A percentile compares a stretch with the other conserved stretches of the same genome.
Conservation (phyloP, 2,888 invertebrate genomes). For the Lapara coniferarum region DNA sequence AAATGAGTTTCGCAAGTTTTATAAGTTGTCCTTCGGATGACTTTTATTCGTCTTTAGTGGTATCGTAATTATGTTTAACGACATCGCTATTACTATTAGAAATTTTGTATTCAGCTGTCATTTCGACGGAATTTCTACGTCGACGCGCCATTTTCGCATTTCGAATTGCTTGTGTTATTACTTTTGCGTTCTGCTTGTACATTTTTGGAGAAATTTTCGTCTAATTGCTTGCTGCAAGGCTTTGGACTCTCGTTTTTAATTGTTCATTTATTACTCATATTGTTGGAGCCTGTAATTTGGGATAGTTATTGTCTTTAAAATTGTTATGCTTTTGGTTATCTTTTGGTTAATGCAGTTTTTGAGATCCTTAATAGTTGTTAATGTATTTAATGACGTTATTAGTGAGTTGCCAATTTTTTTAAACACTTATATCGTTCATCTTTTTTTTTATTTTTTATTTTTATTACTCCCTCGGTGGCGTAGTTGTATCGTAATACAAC, state of each 20-base stretch:
- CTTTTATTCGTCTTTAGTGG: slow-evolving; percentile 51
- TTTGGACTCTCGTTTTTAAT: background rate
- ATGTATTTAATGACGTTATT: too few species aligned
- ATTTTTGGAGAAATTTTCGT: slow-evolving; percentile 12
- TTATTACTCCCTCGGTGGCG: too few species aligned
- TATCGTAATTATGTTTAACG: slow-evolving; percentile 71
- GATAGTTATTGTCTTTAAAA: background rate
- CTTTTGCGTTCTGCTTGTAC: slow-evolving; percentile 2
- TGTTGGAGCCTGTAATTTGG: too few species aligned
- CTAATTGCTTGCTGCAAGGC: background rate
- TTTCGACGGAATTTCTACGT: slow-evolving; percentile 19
- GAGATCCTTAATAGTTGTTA: too few species aligned
- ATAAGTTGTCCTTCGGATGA: slow-evolving; percentile 51
- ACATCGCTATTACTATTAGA: slow-evolving; percentile 61
- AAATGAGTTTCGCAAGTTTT: slow-evolving; percentile 70
- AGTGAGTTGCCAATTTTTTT: too few species aligned
- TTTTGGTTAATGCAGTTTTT: too few species aligned
- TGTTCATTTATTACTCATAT: background rate
- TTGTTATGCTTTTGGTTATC: background rate
- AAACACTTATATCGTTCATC: too few species aligned
- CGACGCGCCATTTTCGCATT: slow-evolving; percentile 32
- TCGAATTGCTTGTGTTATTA: slow-evolving; percentile 30
- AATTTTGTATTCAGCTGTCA: slow-evolving; percentile 57
- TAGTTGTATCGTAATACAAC: too few species aligned
- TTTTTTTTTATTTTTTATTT: too few species aligned